Conservation (phyloP, 2,888 invertebrate species). For the Sarcophaga subvicina region DNA sequence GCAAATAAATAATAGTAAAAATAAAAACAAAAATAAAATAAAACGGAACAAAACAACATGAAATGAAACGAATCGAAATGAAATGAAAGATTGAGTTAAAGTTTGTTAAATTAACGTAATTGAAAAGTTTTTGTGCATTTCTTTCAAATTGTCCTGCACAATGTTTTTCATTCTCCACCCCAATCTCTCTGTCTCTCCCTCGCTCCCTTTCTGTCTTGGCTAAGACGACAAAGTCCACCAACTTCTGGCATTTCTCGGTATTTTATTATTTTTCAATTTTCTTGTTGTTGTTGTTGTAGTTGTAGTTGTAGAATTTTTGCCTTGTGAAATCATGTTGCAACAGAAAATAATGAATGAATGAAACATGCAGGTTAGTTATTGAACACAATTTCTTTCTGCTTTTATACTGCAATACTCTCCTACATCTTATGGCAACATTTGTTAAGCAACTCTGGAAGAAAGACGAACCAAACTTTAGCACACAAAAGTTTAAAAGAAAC, state of each 20-base stretch:
- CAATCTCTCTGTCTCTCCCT: background rate
- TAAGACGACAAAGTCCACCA: background rate
- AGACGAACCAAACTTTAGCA: background rate
- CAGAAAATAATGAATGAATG: background rate
- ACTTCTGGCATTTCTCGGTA: conserved; percentile 3
- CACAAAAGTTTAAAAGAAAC: conserved; percentile 33
- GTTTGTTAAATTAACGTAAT: conserved; percentile 67
- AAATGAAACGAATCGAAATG: conserved; percentile 48
- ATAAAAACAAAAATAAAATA: too few relatives aligned
- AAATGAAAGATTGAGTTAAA: conserved; percentile 54
- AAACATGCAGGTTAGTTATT: conserved; percentile 61
- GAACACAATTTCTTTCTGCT: conserved; percentile 42
- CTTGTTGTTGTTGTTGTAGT: background rate
- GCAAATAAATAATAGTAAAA: too few relatives aligned
- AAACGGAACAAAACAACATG: background rate
- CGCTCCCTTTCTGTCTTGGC: background rate
- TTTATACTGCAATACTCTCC: background rate
- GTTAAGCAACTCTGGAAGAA: conserved; percentile 39
- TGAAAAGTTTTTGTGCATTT: conserved; percentile 65
- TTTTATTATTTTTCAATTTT: background rate
- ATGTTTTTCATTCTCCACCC: conserved; percentile 8
- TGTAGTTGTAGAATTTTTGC: background rate
- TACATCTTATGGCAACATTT: conserved; percentile 47
- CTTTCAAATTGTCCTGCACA: conserved; percentile 52
- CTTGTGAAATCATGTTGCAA: conserved; percentile 9